Percentiles rank a stretch among this genome's conserved stretches.
These are phyloP conservation scores for Polia nebulosa DNA, from an alignment of 2,888 invertebrate genomes.

Conservation along the genomic window DNA sequence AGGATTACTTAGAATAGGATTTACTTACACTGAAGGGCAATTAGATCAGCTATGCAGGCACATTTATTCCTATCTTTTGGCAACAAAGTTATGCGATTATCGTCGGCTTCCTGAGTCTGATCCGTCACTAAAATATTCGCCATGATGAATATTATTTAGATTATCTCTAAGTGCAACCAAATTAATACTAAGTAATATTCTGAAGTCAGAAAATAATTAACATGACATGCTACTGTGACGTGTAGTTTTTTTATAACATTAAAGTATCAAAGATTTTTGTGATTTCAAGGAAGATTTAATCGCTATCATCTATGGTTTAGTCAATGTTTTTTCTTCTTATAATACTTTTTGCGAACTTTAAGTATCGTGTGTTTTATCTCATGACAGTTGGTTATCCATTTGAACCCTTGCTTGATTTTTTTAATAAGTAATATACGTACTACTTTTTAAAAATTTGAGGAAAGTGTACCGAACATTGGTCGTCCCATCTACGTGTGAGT, in stretches of 20 bases:
- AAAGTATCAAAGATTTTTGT: background rate
- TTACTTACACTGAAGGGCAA: slow-evolving; percentile 74
- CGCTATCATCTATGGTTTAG: background rate
- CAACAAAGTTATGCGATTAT: slow-evolving; percentile 49
- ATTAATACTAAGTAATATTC: background rate
- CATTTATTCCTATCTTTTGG: slow-evolving; percentile 70
- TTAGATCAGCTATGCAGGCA: slow-evolving; percentile 65
- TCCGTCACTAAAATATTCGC: background rate
- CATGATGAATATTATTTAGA: slow-evolving; percentile 5
- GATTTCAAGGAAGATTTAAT: background rate
- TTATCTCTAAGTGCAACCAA: background rate
- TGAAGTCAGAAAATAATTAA: background rate
- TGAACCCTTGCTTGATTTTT: no score
- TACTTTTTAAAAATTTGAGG: no score
- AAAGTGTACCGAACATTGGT: no score
- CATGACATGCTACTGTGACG: slow-evolving; percentile 1
- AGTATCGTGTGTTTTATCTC: no score
- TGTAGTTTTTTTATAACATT: no score
- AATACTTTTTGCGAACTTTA: no score
- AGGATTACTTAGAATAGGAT: no score
- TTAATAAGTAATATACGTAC: no score
- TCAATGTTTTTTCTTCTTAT: no score
- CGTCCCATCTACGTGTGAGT: no score
- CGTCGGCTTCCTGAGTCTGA: background rate
- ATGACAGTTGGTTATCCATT: no score